A percentile compares a stretch with the other conserved stretches of the same genome.
Evolutionary conservation across 2,888 invertebrate species (phyloP).

Genomic region (Tachina lurida): DNA sequence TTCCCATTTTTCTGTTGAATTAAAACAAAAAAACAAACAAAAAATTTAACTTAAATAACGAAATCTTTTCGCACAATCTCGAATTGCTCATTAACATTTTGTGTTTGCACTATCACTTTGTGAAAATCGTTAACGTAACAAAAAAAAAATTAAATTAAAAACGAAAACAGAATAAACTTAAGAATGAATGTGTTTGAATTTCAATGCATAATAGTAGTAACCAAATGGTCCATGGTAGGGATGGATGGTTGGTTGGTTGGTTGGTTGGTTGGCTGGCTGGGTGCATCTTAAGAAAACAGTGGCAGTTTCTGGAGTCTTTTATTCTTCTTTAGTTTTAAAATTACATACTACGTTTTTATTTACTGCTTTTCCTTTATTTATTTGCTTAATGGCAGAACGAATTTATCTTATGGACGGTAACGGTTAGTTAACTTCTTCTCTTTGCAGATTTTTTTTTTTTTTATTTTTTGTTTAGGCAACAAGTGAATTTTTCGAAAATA

Average conservation of each 20-base stretch:
- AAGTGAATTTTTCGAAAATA: constrained; percentile 34
- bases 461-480: background rate
- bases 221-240: constrained; percentile 34
- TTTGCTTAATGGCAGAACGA: constrained; percentile 12
- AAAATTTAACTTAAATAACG: constrained; percentile 73
- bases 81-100: constrained; percentile 84
- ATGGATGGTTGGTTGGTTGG: too few relatives aligned
- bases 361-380: background rate
- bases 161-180: constrained; percentile 34
- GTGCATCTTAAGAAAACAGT: constrained; percentile 44
- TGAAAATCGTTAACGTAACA: constrained; percentile 79
- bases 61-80: constrained; percentile 83
- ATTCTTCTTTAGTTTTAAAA: constrained; percentile 3
- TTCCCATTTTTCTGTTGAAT: constrained; percentile 51
- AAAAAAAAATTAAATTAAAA: constrained; percentile 20
- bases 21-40: constrained; percentile 22
- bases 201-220: constrained; percentile 22
- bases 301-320: constrained; percentile 42
- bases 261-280: constrained; percentile 7
- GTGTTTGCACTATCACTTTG: constrained; percentile 83
- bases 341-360: constrained; percentile 19
- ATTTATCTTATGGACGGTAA: constrained; percentile 39
- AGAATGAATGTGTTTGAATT: constrained; percentile 38
- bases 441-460: background rate
- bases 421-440: constrained; percentile 19